phyloP scores from a whole-genome alignment of 92 coral and sea anemone genomes.

The Phenganax subtilis region DNA sequence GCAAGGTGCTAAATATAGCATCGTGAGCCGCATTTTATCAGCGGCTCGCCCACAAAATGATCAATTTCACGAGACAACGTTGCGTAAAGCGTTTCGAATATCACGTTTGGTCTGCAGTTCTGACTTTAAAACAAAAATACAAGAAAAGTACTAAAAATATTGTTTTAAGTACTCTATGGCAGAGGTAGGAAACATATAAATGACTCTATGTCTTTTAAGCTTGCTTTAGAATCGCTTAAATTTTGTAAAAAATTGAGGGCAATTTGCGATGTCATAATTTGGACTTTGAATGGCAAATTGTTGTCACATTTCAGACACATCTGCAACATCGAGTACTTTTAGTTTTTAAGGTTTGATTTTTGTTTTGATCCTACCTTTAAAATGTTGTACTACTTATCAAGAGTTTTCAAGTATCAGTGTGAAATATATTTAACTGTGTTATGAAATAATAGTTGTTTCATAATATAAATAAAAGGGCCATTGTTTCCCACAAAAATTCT shows the following conservation, averaged over 20 bases:
- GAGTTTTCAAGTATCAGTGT: background rate
- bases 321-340: slow-evolving; percentile 3
- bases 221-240: background rate
- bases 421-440: slow-evolving; percentile 7
- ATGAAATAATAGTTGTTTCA: background rate
- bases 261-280: slow-evolving; percentile 4
- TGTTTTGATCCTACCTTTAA: background rate
- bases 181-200: background rate
- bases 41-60: slow-evolving; percentile 10
- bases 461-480: background rate
- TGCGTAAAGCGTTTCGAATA: background rate
- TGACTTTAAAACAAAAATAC: background rate
- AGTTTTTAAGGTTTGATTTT: background rate
- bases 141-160: background rate
- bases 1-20: slow-evolving; percentile 11
- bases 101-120: background rate
- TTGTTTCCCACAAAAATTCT: background rate
- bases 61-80: background rate
- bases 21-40: slow-evolving; percentile 16
- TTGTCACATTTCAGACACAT: background rate
- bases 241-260: background rate
- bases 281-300: background rate
- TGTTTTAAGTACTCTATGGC: background rate
- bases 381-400: background rate
- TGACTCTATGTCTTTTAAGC: background rate